These are phyloP conservation scores for Harmothoe impar DNA, from an alignment of 2,888 invertebrate species.

Conservation along the genomic window DNA sequence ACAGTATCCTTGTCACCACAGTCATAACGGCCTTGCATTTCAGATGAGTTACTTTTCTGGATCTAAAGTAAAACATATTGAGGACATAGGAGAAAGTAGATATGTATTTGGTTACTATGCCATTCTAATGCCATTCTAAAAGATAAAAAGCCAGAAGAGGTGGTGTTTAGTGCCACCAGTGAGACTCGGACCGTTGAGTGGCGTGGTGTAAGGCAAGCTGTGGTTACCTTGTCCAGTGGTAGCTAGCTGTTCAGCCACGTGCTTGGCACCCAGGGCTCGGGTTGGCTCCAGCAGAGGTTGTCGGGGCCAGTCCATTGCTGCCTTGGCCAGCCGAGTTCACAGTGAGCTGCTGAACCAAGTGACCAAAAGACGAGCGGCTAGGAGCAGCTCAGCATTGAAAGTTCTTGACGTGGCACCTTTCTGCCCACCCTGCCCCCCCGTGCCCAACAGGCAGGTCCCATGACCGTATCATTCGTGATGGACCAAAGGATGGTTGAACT, in stretches of 20 bases:
- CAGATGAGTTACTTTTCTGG: background rate
- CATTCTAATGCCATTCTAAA: too few relatives aligned
- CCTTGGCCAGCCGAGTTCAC: background rate
- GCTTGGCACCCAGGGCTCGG: background rate
- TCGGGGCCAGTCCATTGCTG: slow-evolving; percentile 10
- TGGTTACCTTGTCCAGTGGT: slow-evolving; percentile 38
- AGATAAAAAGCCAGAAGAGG: too few relatives aligned
- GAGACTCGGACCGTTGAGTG: background rate
- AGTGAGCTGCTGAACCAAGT: background rate
- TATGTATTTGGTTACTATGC: too few relatives aligned
- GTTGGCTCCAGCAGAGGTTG: background rate
- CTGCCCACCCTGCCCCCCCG: background rate
- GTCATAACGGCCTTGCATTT: background rate
- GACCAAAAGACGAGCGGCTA: background rate
- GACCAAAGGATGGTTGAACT: background rate
- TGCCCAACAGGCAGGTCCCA: background rate
- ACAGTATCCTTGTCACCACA: slow-evolving; percentile 3
- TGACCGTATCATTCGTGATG: background rate
- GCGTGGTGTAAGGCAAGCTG: background rate
- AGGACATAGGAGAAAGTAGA: too few relatives aligned
- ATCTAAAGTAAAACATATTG: background rate
- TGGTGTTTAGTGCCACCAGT: too few relatives aligned
- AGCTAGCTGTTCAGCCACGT: background rate
- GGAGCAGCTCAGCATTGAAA: background rate
- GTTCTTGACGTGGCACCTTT: background rate